phyloP scores from a whole-genome alignment of 35 echinoderm and acorn worm genomes.

The Eucidaris tribuloides region DNA sequence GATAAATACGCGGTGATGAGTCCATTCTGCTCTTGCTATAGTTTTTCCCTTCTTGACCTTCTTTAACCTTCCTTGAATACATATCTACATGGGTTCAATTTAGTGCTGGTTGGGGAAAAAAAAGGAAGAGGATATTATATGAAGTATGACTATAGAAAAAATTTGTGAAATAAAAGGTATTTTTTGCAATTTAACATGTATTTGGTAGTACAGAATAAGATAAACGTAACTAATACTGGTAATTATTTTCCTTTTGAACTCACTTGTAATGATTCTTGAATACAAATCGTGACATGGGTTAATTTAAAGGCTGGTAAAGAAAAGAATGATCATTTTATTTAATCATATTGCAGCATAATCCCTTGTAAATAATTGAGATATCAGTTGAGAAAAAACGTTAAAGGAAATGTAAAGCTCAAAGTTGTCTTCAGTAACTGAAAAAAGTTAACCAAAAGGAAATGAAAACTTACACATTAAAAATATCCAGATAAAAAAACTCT shows the following conservation, averaged over 20 bases:
- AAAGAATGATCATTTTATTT: too few species aligned
- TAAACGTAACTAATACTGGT: background rate
- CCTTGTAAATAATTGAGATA: too few species aligned
- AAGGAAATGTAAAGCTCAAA: too few species aligned
- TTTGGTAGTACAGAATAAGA: background rate
- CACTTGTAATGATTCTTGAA: background rate
- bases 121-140: background rate
- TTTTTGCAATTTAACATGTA: too few species aligned
- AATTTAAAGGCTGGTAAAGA: background rate
- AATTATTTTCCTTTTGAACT: background rate
- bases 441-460: too few species aligned
- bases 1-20: slow-evolving; percentile 67
- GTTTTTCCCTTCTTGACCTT: slow-evolving; percentile 84
- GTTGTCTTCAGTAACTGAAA: too few species aligned
- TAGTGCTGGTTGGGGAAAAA: slow-evolving; percentile 67
- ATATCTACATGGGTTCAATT: slow-evolving; percentile 95
- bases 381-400: too few species aligned
- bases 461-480: too few species aligned
- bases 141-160: background rate
- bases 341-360: too few species aligned
- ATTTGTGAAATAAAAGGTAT: background rate
- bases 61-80: slow-evolving; percentile 83
- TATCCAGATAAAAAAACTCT: too few species aligned
- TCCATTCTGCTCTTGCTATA: slow-evolving; percentile 75
- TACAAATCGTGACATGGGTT: background rate